Percentiles rank a stretch among this genome's conserved stretches.
Evolutionary conservation across 1,140 invertebrate genomes (phyloP).

Genomic region (Caenorhabditis latens): DNA sequence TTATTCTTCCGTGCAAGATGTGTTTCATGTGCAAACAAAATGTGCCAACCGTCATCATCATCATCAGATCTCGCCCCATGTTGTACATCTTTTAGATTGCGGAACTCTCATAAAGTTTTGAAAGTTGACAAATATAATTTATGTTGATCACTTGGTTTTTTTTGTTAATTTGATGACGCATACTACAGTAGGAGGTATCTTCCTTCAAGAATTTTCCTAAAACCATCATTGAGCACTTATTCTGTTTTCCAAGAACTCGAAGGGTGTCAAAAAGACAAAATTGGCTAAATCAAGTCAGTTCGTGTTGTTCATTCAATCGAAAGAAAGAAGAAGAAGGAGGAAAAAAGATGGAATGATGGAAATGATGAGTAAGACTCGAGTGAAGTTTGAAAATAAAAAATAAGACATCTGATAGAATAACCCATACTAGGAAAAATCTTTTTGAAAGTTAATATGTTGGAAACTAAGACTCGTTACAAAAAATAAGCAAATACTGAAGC

Average conservation of each 20-base stretch:
- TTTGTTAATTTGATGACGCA: no score
- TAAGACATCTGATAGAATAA: not conserved
- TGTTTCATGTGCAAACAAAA: slow-evolving; percentile 33
- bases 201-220: not conserved
- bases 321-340: not conserved
- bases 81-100: slow-evolving; percentile 55
- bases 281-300: slow-evolving; percentile 39
- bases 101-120: slow-evolving; percentile 53
- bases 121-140: slow-evolving; percentile 32
- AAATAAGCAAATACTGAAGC: not conserved
- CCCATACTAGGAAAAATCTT: not conserved
- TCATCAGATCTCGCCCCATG: slow-evolving; percentile 39
- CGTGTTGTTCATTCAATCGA: slow-evolving; percentile 25
- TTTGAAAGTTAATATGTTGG: no score
- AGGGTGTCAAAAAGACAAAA: slow-evolving; percentile 19
- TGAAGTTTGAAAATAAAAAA: no score
- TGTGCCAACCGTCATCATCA: slow-evolving; percentile 32
- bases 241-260: slow-evolving; percentile 40
- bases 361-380: not conserved
- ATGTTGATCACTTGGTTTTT: no score
- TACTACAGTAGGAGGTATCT: not conserved
- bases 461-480: no score
- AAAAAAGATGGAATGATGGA: not conserved
- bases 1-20: slow-evolving; percentile 50
- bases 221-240: not conserved